phyloP scores from a whole-genome alignment of 2,888 invertebrate species.

The Drosophila niveifrons region DNA sequence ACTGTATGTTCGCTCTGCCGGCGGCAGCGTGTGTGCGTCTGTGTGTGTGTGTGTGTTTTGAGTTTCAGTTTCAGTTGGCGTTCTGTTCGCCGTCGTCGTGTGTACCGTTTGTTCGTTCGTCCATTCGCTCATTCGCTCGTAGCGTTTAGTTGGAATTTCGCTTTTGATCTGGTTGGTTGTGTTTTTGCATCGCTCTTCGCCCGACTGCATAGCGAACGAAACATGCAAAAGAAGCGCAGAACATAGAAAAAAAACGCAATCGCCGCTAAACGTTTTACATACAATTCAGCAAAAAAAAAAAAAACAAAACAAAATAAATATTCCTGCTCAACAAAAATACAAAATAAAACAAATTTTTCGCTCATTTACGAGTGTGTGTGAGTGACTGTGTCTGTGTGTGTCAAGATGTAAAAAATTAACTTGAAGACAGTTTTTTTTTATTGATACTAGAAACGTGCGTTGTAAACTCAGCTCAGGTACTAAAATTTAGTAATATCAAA shows the following conservation, averaged over 20 bases:
- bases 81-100: conserved; percentile 34
- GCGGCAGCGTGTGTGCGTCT: conserved; percentile 43
- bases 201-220: conserved; percentile 58
- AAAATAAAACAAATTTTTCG: conserved; percentile 37
- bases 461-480: conserved; percentile 76
- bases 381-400: conserved; percentile 34
- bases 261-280: conserved; percentile 39
- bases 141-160: conserved; percentile 84
- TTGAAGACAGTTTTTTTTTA: conserved; percentile 43
- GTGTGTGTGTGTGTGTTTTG: conserved; percentile 35
- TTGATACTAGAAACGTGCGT: conserved; percentile 69
- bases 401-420: conserved; percentile 37
- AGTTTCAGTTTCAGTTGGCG: conserved; percentile 56
- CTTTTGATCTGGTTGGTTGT: conserved; percentile 84
- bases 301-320: conserved; percentile 26
- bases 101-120: conserved; percentile 48
- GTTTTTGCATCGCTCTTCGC: conserved; percentile 58
- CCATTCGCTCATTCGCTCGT: background rate
- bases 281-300: conserved; percentile 9
- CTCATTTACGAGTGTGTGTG: conserved; percentile 18
- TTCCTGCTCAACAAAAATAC: conserved; percentile 51
- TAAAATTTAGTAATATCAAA: conserved; percentile 44
- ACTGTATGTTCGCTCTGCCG: conserved; percentile 43
- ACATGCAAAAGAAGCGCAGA: conserved; percentile 59
- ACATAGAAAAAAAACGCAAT: conserved; percentile 48